Conservation (phyloP, 2,113 vertebrate genomes). For the Setophaga coronata region DNA sequence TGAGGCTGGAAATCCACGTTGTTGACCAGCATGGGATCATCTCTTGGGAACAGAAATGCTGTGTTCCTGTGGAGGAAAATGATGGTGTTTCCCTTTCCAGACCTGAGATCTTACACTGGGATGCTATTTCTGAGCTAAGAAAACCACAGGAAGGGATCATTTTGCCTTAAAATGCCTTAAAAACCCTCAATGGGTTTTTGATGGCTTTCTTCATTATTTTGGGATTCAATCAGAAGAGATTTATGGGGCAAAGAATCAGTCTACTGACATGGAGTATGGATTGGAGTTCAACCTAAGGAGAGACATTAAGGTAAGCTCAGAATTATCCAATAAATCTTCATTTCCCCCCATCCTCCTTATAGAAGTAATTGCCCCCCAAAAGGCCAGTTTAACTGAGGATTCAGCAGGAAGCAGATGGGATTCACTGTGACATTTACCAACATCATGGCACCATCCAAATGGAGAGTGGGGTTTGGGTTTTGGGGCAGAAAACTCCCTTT, state of each 20-base stretch:
- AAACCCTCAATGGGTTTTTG: neutral
- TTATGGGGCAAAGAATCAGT: neutral
- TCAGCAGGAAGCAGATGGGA: neutral
- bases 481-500: neutral
- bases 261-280: neutral
- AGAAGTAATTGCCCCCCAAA: neutral
- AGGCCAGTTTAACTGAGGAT: neutral
- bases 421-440: neutral
- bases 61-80: neutral
- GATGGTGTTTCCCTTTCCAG: neutral
- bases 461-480: neutral
- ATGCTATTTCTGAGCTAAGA: neutral
- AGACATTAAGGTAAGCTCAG: neutral
- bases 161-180: neutral
- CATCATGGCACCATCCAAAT: neutral
- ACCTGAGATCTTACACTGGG: neutral
- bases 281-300: neutral
- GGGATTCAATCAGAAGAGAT: neutral
- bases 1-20: neutral
- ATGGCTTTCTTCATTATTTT: neutral
- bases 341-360: neutral
- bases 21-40: neutral
- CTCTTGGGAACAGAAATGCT: neutral
- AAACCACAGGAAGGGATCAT: neutral
- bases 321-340: neutral